phyloP scores from a whole-genome alignment of 1,140 invertebrate species.

The Sitobion miscanthi region DNA sequence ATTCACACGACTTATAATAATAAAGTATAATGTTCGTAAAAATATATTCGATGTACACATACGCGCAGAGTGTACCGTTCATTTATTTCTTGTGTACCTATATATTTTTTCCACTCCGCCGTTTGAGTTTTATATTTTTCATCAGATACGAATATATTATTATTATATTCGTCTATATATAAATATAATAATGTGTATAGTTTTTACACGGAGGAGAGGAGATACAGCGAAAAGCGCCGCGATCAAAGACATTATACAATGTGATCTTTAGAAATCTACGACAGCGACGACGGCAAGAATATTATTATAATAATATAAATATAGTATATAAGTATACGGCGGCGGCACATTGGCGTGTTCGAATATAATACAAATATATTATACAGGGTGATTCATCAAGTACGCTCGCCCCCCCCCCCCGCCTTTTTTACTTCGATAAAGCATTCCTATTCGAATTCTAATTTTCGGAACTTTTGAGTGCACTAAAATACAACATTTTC shows the following conservation, averaged over 20 bases:
- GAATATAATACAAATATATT: background rate
- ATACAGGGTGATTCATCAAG: background rate
- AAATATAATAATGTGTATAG: background rate
- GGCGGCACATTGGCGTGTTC: background rate
- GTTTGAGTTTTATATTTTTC: background rate
- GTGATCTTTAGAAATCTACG: background rate
- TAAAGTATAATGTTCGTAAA: background rate
- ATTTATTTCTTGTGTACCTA: background rate
- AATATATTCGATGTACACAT: background rate
- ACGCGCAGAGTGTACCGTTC: background rate
- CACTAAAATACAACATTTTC: background rate
- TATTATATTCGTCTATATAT: background rate
- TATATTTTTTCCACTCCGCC: background rate
- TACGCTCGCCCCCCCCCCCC: background rate
- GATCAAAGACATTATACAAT: slow-evolving; percentile 17
- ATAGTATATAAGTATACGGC: background rate
- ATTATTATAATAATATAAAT: background rate
- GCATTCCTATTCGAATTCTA: background rate
- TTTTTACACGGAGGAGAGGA: background rate
- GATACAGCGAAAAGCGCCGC: background rate
- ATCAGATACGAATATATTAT: background rate
- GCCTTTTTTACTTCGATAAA: background rate
- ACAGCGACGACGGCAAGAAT: background rate
- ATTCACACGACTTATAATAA: background rate
- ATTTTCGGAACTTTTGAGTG: background rate